Percentiles rank a stretch among this genome's conserved stretches.
Evolutionary conservation across 2,888 invertebrate genomes (phyloP).

Genomic region (Tipula helvola): DNA sequence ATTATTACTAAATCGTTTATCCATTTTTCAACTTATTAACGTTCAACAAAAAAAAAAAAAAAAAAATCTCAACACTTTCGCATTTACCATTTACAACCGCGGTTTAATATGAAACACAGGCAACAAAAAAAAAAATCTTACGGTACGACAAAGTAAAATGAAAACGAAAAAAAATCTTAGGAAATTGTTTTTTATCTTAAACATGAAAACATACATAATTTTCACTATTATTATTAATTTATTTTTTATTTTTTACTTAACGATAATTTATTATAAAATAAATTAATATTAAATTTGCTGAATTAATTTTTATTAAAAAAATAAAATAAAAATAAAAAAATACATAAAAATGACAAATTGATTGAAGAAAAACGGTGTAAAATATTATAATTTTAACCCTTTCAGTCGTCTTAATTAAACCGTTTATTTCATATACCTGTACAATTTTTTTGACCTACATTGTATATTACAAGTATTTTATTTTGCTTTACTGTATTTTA

Average conservation of each 20-base stretch:
- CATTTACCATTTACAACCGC: not conserved
- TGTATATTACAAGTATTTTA: not conserved
- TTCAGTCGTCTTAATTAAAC: not conserved
- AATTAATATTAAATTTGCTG: not conserved
- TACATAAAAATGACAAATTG: not conserved
- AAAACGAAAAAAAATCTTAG: not conserved
- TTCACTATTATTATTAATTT: not conserved
- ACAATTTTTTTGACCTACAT: not conserved
- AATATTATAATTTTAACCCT: not conserved
- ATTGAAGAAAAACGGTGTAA: not conserved
- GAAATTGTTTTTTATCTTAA: not conserved
- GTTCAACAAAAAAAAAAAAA: not conserved
- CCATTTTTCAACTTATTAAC: not conserved
- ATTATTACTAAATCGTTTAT: not conserved
- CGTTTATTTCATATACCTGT: not conserved
- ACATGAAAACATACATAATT: constrained; percentile 4
- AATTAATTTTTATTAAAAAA: not conserved
- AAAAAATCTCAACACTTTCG: not conserved
- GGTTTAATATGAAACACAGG: not conserved
- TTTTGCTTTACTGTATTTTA: not conserved
- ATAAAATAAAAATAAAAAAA: not conserved
- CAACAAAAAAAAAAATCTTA: not conserved
- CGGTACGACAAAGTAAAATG: not conserved
- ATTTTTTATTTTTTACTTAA: not conserved
- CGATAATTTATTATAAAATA: not conserved